phyloP scores from a whole-genome alignment of 2,888 invertebrate genomes.

The Malthinus seriepunctatus region DNA sequence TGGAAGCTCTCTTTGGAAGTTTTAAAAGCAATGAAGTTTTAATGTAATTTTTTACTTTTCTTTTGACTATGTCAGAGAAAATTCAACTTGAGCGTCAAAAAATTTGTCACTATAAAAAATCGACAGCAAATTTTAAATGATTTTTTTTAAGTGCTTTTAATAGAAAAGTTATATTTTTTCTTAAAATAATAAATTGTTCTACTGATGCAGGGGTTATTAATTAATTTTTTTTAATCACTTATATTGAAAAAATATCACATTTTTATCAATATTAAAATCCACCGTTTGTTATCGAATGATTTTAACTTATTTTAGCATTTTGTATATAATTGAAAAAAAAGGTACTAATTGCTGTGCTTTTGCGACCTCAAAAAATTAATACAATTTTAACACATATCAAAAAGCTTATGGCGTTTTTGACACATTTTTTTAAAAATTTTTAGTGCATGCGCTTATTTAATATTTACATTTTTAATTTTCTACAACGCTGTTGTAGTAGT shows the following conservation, averaged over 20 bases:
- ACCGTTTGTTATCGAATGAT: neutral
- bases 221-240: conserved; percentile 8
- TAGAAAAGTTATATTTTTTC: neutral
- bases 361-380: neutral
- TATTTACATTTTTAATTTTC: conserved; percentile 8
- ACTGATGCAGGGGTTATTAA: conserved; percentile 21
- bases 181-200: conserved; percentile 14
- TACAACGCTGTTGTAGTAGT: too few species aligned
- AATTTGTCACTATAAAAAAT: too few species aligned
- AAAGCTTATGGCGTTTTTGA: neutral
- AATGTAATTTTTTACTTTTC: too few species aligned
- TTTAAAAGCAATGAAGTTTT: too few species aligned
- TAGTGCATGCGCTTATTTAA: conserved; percentile 16
- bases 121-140: neutral
- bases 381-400: conserved; percentile 12
- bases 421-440: neutral
- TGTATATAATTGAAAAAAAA: conserved; percentile 7
- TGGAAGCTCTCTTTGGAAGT: too few species aligned
- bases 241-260: conserved; percentile 1
- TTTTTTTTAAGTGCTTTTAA: neutral
- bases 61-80: too few species aligned
- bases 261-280: conserved; percentile 1
- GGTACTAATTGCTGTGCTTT: conserved; percentile 28
- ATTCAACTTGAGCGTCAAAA: too few species aligned
- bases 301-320: conserved; percentile 13